Base-by-base conservation (phyloP, 2,888 invertebrate species). In the Lordiphosa andalusiaca region DNA sequence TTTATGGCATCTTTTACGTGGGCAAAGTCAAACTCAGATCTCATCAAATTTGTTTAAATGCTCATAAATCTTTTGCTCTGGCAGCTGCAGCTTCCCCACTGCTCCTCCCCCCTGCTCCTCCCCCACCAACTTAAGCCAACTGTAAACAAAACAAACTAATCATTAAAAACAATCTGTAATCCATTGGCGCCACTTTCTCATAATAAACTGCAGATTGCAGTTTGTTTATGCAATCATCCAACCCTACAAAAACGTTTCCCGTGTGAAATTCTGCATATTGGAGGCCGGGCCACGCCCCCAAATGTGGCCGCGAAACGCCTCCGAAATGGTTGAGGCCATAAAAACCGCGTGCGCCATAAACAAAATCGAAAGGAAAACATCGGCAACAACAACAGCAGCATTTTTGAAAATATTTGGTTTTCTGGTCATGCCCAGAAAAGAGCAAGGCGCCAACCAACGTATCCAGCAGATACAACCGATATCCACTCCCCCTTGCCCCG, bases 141-240 rank as follows among this genome's bases (percentile, higher is more conserved):
- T 44, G 44, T 44, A 44, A 44, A 44, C 44, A 51, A 47, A 53
- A 49, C 55, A 64, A 63, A 63, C 64, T 59, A 73, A 62, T 67
- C 70, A 73, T 80, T 70, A 72, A 74, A 82, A 69, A 53, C 58
- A 53, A 55, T 52, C 48, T 38, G 54, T 59, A 69, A 76, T 71
- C 72, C 78, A 76, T 76, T 85, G 85, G 85, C 85, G 85, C 85
- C 85, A 85, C 85, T 85, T 78, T 84, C 69, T 84, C 64, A 84
- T 78, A 81, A 81, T 81, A 81, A 81, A 82, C 74, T 53, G 50
- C 35, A 44, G 9, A 30, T 44, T 44, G 46, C 46, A 19, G 21
- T 47, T 47, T 35, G 46, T 47, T 3, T 30, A 30, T 6, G 7
- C 44, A 44, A 6, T 12, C 12, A 21, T 12, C 12, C 4, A 2